Base-by-base conservation (phyloP, 2,888 invertebrate genomes). In the Congeria kusceri region DNA sequence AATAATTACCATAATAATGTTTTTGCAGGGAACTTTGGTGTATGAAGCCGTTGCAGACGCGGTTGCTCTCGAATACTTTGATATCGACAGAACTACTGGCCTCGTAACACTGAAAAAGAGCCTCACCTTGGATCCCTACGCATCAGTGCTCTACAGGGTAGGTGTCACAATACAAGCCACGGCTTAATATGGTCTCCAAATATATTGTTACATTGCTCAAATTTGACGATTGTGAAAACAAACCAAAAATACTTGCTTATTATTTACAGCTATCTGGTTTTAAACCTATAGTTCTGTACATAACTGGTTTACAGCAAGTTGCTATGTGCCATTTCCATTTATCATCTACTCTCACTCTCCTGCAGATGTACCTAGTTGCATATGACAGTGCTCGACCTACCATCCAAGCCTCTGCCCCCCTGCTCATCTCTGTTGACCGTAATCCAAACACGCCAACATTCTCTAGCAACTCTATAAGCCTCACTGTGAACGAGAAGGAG, bases 401-500 rank as follows among this genome's bases (percentile, higher is more conserved):
- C 18, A 79, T 86, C 70, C 73, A 63, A 59, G 90, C 87, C 15
- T 83, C 83, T 44, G 80, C 87, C 20, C 70, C 74, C 39, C 87
- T 90, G 18, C 78, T 81, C n/a, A 86, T 93, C 7, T 64, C 74
- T 7, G 88, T 91, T 0, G 73, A 73, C 15, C 74, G 91, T 5
- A 92, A 92, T 67, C 87, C 85, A 11, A 77, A 73, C 57, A 11
- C 56, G 0, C 92, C 92, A 11, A n/a, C 18, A 25, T 92, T 91
- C 66, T 29, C 18, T 13, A 44, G 57, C 25, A 20, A 23, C 3
- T 57, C 68, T 20, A 13, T 32, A 3, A 57, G 79, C 64, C 74
- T 80, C 28, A 65, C 56, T 2, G 83, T 92, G 9, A 59, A 86
- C 27, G 91, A 92, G 66, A 86, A 80, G 7, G 79, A 80, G 47